These are phyloP conservation scores for Capromys pilorides DNA, from an alignment of 2,797 vertebrate genomes.

Conservation along the genomic window DNA sequence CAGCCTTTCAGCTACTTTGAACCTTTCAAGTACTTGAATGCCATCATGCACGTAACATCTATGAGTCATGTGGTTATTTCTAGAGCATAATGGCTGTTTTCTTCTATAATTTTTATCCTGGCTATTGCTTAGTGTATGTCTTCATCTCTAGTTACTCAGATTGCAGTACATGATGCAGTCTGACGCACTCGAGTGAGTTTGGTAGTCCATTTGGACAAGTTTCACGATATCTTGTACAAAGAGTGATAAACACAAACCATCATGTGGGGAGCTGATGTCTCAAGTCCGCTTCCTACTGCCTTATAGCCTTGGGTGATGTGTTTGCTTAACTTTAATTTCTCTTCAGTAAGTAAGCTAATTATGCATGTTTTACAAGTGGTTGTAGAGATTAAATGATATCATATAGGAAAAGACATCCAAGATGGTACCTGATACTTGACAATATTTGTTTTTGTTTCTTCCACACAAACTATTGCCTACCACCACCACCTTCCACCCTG, in stretches of 20 bases:
- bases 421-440: background rate
- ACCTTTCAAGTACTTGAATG: background rate
- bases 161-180: background rate
- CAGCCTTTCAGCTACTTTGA: background rate
- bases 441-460: slow-evolving; percentile 50
- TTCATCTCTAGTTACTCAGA: background rate
- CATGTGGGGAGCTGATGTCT: background rate
- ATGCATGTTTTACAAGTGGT: background rate
- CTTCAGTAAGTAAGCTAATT: background rate
- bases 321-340: slow-evolving; percentile 27
- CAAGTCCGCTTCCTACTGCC: background rate
- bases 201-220: background rate
- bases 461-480: background rate
- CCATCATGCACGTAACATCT: background rate
- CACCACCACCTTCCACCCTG: background rate
- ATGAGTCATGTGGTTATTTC: background rate
- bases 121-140: background rate
- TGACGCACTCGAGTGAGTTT: background rate
- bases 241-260: background rate
- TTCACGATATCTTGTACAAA: background rate
- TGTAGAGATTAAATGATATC: background rate
- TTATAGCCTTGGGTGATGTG: background rate
- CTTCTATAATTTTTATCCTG: background rate
- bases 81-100: background rate
- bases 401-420: background rate